Percentiles rank a stretch among this genome's conserved stretches.
Evolutionary conservation across 1,140 invertebrate species (phyloP).

Genomic region (Dinothrombium tinctorium): DNA sequence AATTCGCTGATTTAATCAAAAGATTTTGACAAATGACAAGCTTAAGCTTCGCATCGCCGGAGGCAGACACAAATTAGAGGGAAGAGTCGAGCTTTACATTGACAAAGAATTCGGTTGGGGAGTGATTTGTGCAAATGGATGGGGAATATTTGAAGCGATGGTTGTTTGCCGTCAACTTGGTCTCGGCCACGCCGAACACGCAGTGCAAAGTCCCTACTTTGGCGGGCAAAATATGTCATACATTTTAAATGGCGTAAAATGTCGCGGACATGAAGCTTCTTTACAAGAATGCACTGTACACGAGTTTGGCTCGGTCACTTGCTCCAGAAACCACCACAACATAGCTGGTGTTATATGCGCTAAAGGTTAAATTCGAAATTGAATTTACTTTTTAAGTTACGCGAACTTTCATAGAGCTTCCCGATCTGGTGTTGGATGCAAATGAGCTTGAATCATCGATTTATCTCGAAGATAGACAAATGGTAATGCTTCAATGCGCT

Average conservation of each 20-base stretch:
- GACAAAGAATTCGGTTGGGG: conserved; percentile 36
- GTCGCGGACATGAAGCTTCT: conserved; percentile 43
- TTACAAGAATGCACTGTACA: conserved; percentile 44
- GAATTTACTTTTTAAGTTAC: not conserved
- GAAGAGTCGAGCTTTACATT: conserved; percentile 46
- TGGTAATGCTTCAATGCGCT: conserved; percentile 67
- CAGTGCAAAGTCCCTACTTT: conserved; percentile 23
- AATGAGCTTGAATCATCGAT: conserved; percentile 48
- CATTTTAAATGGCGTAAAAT: conserved; percentile 40
- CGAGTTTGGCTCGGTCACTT: not conserved
- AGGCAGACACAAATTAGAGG: conserved; percentile 36
- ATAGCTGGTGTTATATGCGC: conserved; percentile 50
- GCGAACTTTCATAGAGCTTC: conserved; percentile 28
- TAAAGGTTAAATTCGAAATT: conserved; percentile 17
- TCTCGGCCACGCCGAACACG: conserved; percentile 46
- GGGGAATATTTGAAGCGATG: conserved; percentile 55
- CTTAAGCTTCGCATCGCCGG: conserved; percentile 31
- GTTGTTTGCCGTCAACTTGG: conserved; percentile 52
- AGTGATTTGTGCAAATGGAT: conserved; percentile 64
- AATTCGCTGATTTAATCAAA: too few species aligned
- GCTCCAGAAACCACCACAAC: conserved; percentile 23
- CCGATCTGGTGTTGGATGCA: conserved; percentile 63
- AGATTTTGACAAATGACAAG: too few species aligned
- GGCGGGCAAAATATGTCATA: conserved; percentile 8
- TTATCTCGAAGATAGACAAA: conserved; percentile 61